phyloP scores from a whole-genome alignment of 2,888 invertebrate species.

The Heliconius erato region DNA sequence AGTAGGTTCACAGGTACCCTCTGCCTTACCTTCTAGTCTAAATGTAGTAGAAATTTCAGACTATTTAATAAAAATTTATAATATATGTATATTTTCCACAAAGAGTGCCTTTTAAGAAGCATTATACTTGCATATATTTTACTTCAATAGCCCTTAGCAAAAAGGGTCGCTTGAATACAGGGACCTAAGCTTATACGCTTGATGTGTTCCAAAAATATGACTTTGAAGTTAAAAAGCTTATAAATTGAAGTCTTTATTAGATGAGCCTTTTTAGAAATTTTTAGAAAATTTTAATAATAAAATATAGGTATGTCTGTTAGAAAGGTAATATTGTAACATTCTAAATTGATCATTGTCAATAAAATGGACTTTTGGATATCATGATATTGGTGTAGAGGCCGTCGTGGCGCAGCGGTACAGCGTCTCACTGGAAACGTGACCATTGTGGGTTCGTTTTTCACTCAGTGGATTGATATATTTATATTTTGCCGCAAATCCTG shows the following conservation, averaged over 20 bases:
- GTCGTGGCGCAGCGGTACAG: too few relatives aligned
- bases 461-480: too few relatives aligned
- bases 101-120: not conserved
- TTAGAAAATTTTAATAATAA: not conserved
- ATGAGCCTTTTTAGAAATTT: not conserved
- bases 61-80: not conserved
- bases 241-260: not conserved
- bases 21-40: too few relatives aligned
- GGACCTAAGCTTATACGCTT: not conserved
- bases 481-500: too few relatives aligned
- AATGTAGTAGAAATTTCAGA: not conserved
- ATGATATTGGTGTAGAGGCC: not conserved
- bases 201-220: not conserved
- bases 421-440: too few relatives aligned
- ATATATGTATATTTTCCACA: not conserved
- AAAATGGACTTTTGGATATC: too few relatives aligned
- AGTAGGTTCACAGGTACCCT: too few relatives aligned
- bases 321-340: not conserved
- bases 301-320: not conserved
- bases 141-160: not conserved
- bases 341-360: too few relatives aligned
- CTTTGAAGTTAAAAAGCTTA: not conserved
- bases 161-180: constrained; percentile 7
- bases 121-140: constrained; percentile 6
- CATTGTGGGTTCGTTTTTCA: too few relatives aligned